Percentiles rank a stretch among this genome's conserved stretches.
Evolutionary conservation across 2,888 invertebrate genomes (phyloP).

Genomic region (Calameuta idolon): DNA sequence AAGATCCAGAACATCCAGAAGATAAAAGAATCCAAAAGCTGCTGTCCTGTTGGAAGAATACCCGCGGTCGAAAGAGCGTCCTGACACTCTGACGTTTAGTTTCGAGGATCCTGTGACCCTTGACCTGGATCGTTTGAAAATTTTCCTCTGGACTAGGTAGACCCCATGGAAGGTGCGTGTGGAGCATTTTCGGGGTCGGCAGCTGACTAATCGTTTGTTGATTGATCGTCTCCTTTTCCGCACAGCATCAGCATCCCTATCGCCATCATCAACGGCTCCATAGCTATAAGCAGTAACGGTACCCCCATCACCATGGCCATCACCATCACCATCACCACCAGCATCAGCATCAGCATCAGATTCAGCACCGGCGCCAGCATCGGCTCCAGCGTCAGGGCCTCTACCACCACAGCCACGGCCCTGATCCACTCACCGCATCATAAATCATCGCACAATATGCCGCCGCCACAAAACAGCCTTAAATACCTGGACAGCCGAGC

Average conservation of each 20-base stretch:
- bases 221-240: conserved; percentile 21
- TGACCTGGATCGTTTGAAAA: not conserved
- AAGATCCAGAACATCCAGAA: no score
- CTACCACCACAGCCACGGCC: not conserved
- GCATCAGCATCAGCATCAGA: not conserved
- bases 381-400: not conserved
- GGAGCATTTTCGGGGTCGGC: conserved; percentile 1
- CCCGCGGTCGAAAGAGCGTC: not conserved
- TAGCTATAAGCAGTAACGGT: not conserved
- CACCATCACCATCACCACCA: not conserved
- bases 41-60: no score
- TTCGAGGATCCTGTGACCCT: not conserved
- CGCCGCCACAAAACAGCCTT: conserved; percentile 35
- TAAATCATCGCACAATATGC: conserved; percentile 44
- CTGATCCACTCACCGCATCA: conserved; percentile 19
- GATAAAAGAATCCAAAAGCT: no score
- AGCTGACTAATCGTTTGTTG: conserved; percentile 19
- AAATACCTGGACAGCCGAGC: conserved; percentile 31
- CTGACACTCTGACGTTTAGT: not conserved
- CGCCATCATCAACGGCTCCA: not conserved
- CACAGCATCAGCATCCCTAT: not conserved
- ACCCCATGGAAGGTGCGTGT: not conserved
- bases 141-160: not conserved
- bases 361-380: not conserved
- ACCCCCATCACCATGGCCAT: not conserved